These are phyloP conservation scores for Eupeodes corollae DNA, from an alignment of 1,140 invertebrate species.

Conservation along the genomic window DNA sequence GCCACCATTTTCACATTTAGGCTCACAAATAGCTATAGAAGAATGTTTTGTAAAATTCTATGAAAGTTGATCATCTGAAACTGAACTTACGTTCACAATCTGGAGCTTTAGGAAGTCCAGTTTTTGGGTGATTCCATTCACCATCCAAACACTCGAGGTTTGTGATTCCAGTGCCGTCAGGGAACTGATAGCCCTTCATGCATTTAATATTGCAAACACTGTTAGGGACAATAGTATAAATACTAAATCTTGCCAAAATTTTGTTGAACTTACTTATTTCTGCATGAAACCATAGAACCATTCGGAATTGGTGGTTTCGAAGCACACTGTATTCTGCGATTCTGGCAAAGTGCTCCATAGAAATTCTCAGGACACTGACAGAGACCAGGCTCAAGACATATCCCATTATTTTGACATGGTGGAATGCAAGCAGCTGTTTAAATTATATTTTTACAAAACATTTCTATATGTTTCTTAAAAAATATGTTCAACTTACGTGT, in stretches of 20 bases:
- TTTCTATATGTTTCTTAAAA: background rate
- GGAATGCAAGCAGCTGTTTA: conserved; percentile 58
- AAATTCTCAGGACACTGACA: conserved; percentile 63
- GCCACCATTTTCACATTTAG: conserved; percentile 64
- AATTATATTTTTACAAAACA: background rate
- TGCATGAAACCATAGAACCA: conserved; percentile 53
- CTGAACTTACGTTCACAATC: conserved; percentile 47
- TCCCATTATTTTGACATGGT: conserved; percentile 65
- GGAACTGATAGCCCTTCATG: conserved; percentile 47
- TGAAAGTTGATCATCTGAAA: background rate
- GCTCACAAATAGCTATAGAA: conserved; percentile 52
- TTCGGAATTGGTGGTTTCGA: conserved; percentile 49
- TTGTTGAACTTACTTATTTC: conserved; percentile 45
- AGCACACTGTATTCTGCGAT: conserved; percentile 56
- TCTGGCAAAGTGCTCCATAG: conserved; percentile 63
- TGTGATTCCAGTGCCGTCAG: conserved; percentile 47
- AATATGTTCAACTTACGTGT: conserved; percentile 41
- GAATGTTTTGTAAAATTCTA: background rate
- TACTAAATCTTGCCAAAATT: background rate
- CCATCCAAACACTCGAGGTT: conserved; percentile 50
- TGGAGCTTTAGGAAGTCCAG: conserved; percentile 43
- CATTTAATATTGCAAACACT: conserved; percentile 46
- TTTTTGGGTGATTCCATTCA: conserved; percentile 44
- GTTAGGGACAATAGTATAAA: background rate
- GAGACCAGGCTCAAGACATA: conserved; percentile 55